A percentile compares a stretch with the other conserved stretches of the same genome.
phyloP scores from a whole-genome alignment of 2,113 vertebrate genomes.

The Prionailurus bengalensis region DNA sequence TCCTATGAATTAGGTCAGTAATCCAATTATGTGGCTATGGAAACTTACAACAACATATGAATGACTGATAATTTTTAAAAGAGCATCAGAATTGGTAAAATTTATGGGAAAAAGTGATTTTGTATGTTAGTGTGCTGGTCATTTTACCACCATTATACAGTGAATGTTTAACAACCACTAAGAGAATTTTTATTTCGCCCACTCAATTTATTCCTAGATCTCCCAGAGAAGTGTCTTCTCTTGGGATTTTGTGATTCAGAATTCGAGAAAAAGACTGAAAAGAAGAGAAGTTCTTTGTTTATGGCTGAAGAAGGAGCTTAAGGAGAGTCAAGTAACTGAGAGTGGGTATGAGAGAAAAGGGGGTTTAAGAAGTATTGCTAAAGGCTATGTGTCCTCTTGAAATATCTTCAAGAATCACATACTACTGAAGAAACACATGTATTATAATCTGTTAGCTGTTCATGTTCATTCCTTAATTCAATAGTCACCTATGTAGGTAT shows the following conservation, averaged over 20 bases:
- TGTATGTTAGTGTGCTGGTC: neutral
- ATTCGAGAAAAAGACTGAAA: neutral
- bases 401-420: neutral
- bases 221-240: neutral
- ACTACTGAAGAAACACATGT: neutral
- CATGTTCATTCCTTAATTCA: slow-evolving; percentile 2
- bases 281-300: neutral
- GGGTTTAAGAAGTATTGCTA: neutral
- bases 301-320: neutral
- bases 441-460: neutral
- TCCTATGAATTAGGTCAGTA: neutral
- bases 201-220: neutral
- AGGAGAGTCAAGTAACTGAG: neutral
- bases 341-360: neutral
- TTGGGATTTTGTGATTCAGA: neutral
- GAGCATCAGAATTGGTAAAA: neutral
- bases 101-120: neutral
- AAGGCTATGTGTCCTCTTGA: neutral
- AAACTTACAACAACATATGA: neutral
- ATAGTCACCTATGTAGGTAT: neutral
- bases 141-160: neutral
- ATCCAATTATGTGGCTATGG: neutral
- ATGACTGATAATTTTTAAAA: neutral
- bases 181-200: neutral
- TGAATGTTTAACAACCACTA: neutral